Evolutionary conservation across 2,888 invertebrate species (phyloP), one percentile per base, ranked within the genome.

Genomic region (Phortica okadai): DNA sequence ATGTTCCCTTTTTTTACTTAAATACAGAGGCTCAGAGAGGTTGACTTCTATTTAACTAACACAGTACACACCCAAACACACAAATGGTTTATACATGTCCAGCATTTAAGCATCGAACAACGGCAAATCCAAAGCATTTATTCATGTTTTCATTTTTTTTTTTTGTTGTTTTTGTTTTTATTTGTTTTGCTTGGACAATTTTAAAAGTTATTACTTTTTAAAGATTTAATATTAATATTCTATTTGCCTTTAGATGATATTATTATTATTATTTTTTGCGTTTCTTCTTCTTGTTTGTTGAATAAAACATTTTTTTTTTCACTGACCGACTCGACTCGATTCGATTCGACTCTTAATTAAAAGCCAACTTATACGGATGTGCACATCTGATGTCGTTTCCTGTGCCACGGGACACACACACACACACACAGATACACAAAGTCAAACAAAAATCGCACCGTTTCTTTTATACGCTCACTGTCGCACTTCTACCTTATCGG

Each of bases 331-430:
- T 70, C 25, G 62, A 16, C 21, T 69, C 54, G 33, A 79, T 82
- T 84, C 80, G 62, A 16, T 45, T 69, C 54, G 33, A 79, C 82
- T 84, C 80, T 83, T 85, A 85, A 85, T 85, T 86, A 86, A 86
- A 85, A 86, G 85, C 79, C 85, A 85, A 85, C 84, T 84, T 86
- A 77, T 76, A 73, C 77, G 81, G 80, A 84, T 78, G 76, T 79
- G 81, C 79, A 73, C 84, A 85, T 82, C 83, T 83, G 83, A 82
- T 81, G 83, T 83, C 84, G 83, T 83, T 86, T 86, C 86, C 85
- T 86, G 84, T 83, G 82, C 84, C 85, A 79, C 79, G 69, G n/a
- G 21, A 64, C 64, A 64, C 25, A 64, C 33, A 64, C 41, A 25
- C 16, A n/a, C 14, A 69, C 67, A 45, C 14, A 69, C 21, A 5